Percentiles rank a stretch among this genome's conserved stretches.
Conservation (phyloP, 2,888 invertebrate species). For the Bombyx huttoni region DNA sequence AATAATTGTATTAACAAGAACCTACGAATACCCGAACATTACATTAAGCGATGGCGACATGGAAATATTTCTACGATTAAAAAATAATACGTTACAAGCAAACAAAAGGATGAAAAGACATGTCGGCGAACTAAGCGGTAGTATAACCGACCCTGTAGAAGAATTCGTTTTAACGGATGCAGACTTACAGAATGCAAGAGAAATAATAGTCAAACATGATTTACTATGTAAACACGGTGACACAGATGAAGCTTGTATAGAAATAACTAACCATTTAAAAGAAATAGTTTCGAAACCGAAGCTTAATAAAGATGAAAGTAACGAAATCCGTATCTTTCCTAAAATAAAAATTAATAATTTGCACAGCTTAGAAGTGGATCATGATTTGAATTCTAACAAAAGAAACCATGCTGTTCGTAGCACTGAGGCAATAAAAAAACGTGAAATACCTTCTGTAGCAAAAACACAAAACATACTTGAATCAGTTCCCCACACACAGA, state of each 20-base stretch:
- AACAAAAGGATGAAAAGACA: conserved; percentile 26
- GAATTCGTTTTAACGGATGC: conserved; percentile 24
- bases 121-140: background rate
- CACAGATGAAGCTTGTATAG: conserved; percentile 37
- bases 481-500: conserved; percentile 11
- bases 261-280: conserved; percentile 37
- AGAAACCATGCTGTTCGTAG: background rate
- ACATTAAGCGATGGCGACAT: conserved; percentile 25
- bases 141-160: conserved; percentile 9
- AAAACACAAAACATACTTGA: conserved; percentile 13
- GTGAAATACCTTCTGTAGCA: conserved; percentile 6
- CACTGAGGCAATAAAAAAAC: conserved; percentile 1
- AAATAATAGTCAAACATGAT: conserved; percentile 41
- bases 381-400: background rate
- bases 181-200: conserved; percentile 32
- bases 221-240: conserved; percentile 33
- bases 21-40: conserved; percentile 28
- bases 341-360: background rate
- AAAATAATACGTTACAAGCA: conserved; percentile 25
- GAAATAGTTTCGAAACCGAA: background rate
- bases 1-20: conserved; percentile 37
- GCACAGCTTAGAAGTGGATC: background rate
- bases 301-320: background rate
- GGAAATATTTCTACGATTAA: conserved; percentile 28
- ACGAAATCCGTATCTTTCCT: background rate